Conservation (phyloP, 2,113 vertebrate genomes). For the Stegostoma tigrinum region DNA sequence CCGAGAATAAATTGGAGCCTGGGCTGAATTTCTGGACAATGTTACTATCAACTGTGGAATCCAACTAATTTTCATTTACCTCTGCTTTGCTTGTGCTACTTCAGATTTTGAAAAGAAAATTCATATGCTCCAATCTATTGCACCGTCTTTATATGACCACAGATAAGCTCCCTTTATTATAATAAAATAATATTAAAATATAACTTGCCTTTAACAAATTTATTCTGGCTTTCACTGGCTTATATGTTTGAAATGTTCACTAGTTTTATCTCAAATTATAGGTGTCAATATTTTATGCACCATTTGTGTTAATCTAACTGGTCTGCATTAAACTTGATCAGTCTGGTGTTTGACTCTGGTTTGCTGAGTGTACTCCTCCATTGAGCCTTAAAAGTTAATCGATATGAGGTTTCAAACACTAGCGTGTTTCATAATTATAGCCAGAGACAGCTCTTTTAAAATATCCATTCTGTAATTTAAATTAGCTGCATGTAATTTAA, state of each 20-base stretch:
- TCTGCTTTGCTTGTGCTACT: background rate
- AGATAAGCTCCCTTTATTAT: background rate
- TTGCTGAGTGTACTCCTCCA: background rate
- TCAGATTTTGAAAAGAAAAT: background rate
- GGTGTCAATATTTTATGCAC: background rate
- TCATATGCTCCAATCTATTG: background rate
- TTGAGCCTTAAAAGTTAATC: background rate
- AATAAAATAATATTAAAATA: background rate
- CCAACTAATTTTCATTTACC: background rate
- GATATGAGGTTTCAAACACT: background rate
- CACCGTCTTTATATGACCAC: background rate
- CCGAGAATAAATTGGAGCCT: background rate
- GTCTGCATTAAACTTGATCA: background rate
- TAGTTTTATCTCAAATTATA: background rate
- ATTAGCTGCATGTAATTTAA: background rate
- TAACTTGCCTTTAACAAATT: background rate
- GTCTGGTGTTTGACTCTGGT: background rate
- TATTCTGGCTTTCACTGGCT: background rate
- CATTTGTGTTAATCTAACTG: background rate
- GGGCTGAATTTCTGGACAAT: background rate
- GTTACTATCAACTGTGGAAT: background rate
- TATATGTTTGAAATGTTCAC: background rate
- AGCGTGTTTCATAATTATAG: background rate
- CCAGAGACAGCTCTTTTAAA: background rate
- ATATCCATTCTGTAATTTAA: background rate